These are phyloP conservation scores for Smutsia gigantea DNA, from an alignment of 2,797 vertebrate genomes.

Conservation along the genomic window DNA sequence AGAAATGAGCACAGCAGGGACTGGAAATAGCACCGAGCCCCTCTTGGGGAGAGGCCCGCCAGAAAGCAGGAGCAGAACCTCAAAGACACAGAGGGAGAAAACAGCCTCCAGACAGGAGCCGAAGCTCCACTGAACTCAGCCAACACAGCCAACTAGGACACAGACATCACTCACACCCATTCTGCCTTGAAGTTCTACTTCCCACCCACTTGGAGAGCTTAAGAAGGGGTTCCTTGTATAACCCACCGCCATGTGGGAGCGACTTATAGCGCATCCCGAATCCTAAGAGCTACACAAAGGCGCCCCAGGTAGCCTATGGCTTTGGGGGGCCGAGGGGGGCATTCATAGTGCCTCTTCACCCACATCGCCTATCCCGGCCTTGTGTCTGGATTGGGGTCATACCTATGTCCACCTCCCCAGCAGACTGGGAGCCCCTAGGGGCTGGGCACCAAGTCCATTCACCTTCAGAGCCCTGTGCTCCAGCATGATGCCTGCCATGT, in stretches of 20 bases:
- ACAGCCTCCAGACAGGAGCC: not conserved
- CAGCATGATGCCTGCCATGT: not conserved
- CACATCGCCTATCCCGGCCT: not conserved
- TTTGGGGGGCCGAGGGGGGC: no score
- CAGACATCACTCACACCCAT: not conserved
- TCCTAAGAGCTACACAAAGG: not conserved
- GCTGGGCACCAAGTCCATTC: not conserved
- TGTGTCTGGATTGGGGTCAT: not conserved
- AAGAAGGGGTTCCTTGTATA: not conserved
- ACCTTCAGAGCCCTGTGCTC: not conserved
- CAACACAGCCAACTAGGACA: not conserved
- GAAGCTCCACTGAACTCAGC: not conserved
- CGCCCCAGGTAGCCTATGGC: not conserved
- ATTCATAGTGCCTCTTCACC: not conserved
- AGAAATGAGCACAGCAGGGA: conserved; percentile 73
- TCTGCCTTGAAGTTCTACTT: not conserved
- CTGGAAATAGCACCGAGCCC: conserved; percentile 74
- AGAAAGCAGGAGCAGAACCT: conserved; percentile 10
- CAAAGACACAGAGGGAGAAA: not conserved
- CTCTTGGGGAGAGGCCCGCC: conserved; percentile 31
- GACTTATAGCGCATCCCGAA: not conserved
- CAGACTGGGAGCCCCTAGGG: not conserved
- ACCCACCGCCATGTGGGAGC: not conserved
- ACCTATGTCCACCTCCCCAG: not conserved
- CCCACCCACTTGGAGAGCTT: not conserved